Base-by-base conservation (phyloP, 1,140 invertebrate genomes). In the Archivesica marissinica region DNA sequence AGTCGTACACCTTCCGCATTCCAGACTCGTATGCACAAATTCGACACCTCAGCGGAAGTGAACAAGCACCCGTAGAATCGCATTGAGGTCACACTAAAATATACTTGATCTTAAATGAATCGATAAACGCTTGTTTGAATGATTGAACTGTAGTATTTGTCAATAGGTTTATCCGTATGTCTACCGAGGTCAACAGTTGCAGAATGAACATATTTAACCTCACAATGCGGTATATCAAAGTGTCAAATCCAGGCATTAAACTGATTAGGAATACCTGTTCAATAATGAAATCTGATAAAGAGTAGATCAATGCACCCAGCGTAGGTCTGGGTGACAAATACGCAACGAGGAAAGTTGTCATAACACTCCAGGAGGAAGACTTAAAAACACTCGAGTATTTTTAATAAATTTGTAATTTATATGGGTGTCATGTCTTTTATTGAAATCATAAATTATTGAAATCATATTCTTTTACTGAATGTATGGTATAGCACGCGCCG, bases 261-360 rank as follows among this genome's bases (percentile, higher is more conserved):
- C 30, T 28, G 59, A 64, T 64, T 35, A 64, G 30, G 59, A 30
- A 64, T 64, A 33, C 59, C 11, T 64, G 25, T 64, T 64, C 38
- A 64, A 64, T 64, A 64, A 64, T 64, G 38, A 64, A 64, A 64
- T 64, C 59, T 17, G 59, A 64, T 64, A 64, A 64, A 64, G n/a
- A 17, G 33, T 35, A 64, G 59, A 64, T 64, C 38, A 33, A 64
- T 64, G 59, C 38, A 64, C 59, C 38, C 23, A 35, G 59, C 30
- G 59, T 64, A 64, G 59, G 59, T 64, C 59, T 35, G 30, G 30
- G 15, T 64, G 59, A 64, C 59, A 64, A 64, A 64, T 64, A 64
- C n/a, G 28, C n/a, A 33, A 35, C 23, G 13, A 35, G 20, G 30
- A n/a, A 20, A 11, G 30, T 33, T 28, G 59, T 25, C 59, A 35